Evolutionary conservation across 2,113 vertebrate genomes (phyloP).

Genomic region (Corynorhinus townsendii): DNA sequence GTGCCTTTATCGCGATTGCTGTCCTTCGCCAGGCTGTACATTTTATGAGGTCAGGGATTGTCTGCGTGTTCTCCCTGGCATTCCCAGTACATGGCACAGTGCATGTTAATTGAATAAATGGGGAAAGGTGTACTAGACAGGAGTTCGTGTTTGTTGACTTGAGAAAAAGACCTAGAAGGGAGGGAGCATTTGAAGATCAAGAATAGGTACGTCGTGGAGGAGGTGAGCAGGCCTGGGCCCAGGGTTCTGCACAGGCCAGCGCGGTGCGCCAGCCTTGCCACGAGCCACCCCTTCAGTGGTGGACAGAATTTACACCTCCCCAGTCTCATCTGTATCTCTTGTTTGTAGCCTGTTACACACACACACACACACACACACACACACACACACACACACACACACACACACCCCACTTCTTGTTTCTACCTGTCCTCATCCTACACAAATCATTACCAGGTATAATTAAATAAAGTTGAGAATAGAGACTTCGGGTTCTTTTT

Average conservation of each 20-base stretch:
- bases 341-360: neutral
- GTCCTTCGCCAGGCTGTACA: neutral
- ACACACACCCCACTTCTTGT: no score
- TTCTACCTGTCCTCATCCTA: neutral
- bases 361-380: no score
- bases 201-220: neutral
- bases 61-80: neutral
- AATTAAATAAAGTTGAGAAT: neutral
- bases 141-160: neutral
- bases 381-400: no score
- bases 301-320: neutral
- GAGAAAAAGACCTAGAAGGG: neutral
- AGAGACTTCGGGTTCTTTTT: no score
- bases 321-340: neutral
- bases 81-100: neutral
- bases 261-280: neutral
- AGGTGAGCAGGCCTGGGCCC: neutral
- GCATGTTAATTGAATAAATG: neutral
- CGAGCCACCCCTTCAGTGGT: rapidly evolving
- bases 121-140: neutral
- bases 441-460: neutral
- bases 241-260: neutral
- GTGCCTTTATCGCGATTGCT: neutral
- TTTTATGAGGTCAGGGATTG: constrained; percentile 1
- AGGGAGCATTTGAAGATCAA: neutral